These are phyloP conservation scores for Melangyna quadrimaculata DNA, from an alignment of 2,888 invertebrate species.

Conservation along the genomic window DNA sequence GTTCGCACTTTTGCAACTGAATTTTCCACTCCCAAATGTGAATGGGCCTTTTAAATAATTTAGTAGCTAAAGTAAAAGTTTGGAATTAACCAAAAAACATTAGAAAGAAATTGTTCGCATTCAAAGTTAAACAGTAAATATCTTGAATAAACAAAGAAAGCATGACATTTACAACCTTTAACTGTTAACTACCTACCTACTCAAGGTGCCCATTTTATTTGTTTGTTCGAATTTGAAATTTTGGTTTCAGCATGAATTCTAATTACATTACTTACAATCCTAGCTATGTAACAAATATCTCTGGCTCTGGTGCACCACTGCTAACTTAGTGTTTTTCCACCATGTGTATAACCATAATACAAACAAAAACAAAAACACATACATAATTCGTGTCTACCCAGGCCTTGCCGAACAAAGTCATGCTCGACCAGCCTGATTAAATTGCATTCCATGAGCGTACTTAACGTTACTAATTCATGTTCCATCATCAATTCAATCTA, in stretches of 20 bases:
- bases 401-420: conserved; percentile 32
- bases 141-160: background rate
- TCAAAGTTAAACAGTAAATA: background rate
- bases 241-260: conserved; percentile 29
- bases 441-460: conserved; percentile 45
- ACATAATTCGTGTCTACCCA: conserved; percentile 45
- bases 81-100: background rate
- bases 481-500: conserved; percentile 63
- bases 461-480: conserved; percentile 60
- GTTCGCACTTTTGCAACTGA: no score
- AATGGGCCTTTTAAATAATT: no score
- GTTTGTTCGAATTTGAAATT: background rate
- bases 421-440: conserved; percentile 68
- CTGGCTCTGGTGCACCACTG: background rate
- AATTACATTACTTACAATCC: background rate
- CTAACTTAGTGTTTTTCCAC: background rate
- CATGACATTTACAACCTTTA: background rate
- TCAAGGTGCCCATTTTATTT: background rate
- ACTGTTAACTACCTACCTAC: no score
- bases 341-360: conserved; percentile 31
- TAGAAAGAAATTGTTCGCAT: background rate
- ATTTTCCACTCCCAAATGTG: no score
- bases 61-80: background rate
- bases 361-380: conserved; percentile 18
- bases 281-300: background rate